These are phyloP conservation scores for Plutomurus gul DNA, from an alignment of 1,140 invertebrate genomes.

Conservation along the genomic window DNA sequence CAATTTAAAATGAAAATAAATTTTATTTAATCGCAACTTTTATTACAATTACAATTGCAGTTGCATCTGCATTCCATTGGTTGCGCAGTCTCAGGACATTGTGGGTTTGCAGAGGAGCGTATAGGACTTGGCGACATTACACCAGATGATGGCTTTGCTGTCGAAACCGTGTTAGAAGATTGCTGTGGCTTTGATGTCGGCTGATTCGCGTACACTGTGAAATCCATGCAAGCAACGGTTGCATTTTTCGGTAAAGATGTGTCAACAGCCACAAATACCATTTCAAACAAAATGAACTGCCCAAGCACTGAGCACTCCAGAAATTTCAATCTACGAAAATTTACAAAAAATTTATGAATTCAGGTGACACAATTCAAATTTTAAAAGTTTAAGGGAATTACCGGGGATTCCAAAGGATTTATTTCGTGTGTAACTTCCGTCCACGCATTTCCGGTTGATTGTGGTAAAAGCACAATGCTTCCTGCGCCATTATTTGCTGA, in stretches of 20 bases:
- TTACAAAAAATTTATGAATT: not conserved
- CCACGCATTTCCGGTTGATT: conserved; percentile 5
- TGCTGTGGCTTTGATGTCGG: not conserved
- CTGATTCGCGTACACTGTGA: not conserved
- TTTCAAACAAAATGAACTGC: conserved; percentile 27
- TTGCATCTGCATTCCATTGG: conserved; percentile 37
- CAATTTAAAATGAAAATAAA: not conserved
- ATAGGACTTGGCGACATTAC: not conserved
- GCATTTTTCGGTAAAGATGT: conserved; percentile 12
- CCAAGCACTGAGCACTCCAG: not conserved
- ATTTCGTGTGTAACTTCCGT: not conserved
- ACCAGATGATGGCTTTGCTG: not conserved
- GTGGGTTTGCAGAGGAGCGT: not conserved
- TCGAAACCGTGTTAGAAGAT: no score
- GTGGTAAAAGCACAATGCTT: not conserved
- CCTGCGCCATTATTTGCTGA: not conserved
- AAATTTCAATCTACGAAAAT: conserved; percentile 30
- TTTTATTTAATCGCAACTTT: not conserved
- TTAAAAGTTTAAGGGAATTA: not conserved
- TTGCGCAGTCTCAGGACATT: not conserved
- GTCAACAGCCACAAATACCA: conserved; percentile 13
- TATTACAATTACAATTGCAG: conserved; percentile 37
- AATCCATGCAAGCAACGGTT: not conserved
- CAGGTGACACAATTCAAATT: no score
- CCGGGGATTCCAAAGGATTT: not conserved